Percentiles rank a stretch among this genome's conserved stretches.
phyloP scores from a whole-genome alignment of 2,797 vertebrate species.

The Peromyscus attwateri region DNA sequence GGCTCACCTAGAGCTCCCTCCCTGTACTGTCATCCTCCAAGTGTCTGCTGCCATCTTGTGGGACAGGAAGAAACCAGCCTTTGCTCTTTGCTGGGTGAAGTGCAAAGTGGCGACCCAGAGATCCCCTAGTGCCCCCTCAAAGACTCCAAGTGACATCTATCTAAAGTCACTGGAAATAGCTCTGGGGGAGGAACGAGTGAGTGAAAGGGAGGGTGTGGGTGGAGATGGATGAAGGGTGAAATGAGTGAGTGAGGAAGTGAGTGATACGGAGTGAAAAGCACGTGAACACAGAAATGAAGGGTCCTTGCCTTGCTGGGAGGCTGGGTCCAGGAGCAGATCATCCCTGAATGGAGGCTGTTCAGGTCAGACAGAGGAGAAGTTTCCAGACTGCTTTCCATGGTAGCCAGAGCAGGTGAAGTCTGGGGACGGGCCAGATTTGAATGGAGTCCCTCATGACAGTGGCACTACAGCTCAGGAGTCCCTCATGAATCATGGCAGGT shows the following conservation, averaged over 20 bases:
- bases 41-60: background rate
- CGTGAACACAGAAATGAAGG: background rate
- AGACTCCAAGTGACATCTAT: background rate
- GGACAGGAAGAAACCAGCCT: background rate
- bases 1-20: background rate
- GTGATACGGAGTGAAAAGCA: too few species aligned
- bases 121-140: background rate
- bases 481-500: background rate
- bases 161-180: rapidly evolving
- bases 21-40: rapidly evolving
- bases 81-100: too few species aligned
- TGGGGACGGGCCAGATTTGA: rapidly evolving
- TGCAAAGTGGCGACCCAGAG: background rate
- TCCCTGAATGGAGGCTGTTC: background rate
- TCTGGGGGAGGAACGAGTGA: background rate
- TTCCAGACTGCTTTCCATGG: background rate
- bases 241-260: background rate
- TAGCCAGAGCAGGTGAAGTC: background rate
- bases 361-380: rapidly evolving
- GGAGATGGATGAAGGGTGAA: background rate
- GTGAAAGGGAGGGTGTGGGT: too few species aligned
- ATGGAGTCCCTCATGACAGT: background rate
- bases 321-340: rapidly evolving
- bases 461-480: background rate
- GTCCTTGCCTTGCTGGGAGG: background rate